These are phyloP conservation scores for Theocolax elegans DNA, from an alignment of 1,140 invertebrate genomes.

Conservation along the genomic window DNA sequence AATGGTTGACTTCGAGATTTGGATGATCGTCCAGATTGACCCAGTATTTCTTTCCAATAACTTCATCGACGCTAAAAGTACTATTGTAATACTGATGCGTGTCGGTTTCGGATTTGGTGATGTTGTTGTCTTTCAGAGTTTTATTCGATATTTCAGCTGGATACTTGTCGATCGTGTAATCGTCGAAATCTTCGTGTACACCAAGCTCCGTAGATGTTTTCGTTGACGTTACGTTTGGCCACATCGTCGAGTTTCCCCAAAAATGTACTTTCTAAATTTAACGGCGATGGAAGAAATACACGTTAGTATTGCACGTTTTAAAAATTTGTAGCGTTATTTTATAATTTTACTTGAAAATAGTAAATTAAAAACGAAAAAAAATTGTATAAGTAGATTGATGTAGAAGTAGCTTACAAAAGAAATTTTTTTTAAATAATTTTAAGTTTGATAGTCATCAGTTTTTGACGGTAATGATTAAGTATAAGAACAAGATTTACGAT, in stretches of 20 bases:
- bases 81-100: conserved; percentile 84
- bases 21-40: conserved; percentile 74
- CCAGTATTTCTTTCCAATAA: conserved; percentile 76
- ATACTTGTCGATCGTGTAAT: conserved; percentile 62
- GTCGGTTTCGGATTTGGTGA: conserved; percentile 71
- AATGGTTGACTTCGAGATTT: conserved; percentile 72
- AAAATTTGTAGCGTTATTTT: too few relatives aligned
- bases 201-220: neutral
- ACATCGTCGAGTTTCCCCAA: conserved; percentile 51
- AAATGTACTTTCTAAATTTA: conserved; percentile 30
- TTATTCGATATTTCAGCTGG: conserved; percentile 59
- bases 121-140: conserved; percentile 65
- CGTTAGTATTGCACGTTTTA: too few relatives aligned
- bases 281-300: too few relatives aligned
- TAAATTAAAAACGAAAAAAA: too few relatives aligned
- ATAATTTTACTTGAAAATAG: too few relatives aligned
- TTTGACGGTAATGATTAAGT: too few relatives aligned
- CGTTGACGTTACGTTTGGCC: conserved; percentile 40
- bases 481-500: too few relatives aligned
- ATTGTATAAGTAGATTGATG: too few relatives aligned
- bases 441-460: too few relatives aligned
- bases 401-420: too few relatives aligned
- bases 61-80: conserved; percentile 71
- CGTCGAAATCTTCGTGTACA: conserved; percentile 42
- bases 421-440: too few relatives aligned